Evolutionary conservation across 2,888 invertebrate genomes (phyloP), one percentile per base, ranked within the genome.

Genomic region (Theretra japonica): DNA sequence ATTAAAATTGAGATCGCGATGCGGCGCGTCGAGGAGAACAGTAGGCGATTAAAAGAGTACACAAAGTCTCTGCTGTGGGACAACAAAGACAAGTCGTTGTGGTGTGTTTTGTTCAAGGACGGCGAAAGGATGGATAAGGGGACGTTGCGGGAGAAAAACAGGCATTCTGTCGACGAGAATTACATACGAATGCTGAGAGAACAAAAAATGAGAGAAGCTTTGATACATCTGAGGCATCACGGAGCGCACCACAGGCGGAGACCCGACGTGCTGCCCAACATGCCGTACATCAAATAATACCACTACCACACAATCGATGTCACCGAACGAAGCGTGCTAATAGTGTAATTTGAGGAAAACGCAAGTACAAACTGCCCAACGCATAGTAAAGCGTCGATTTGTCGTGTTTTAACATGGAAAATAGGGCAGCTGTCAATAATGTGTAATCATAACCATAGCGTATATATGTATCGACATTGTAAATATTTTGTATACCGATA

Each of bases 1-100:
- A 91, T 94, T 88, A 94, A 94, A 89, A 94, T 94, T 85, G 94
- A 94, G 82, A 94, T 94, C 83, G 94, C 94, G 69, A 94, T 94
- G 94, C 89, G 94, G 33, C 90, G 94, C n/a, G 94, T 94, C 21
- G 94, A 94, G 79, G 94, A 94, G 80, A 94, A 94, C 75, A 94
- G 94, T 83, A 86, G 94, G 73, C 85, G 94, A 83, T 87, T 94
- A 81, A 94, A 94, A 82, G 94, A 94, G 86, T 94, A 94, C 79
- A 94, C 94, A 70, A 94, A 93, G 80, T 93, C 93, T 73, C 88
- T 94, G 82, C 83, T 94, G 76, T 94, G 94, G 94, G 94, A 94
- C 83, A 94, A 94, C 82, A 94, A 94, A 80, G 94, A 94, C 79
- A 94, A 94, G 83, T 94, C 94, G 72, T 84, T 94, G 80, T 94